Evolutionary conservation across 1,140 invertebrate genomes (phyloP).

Genomic region (Neodiprion pinetum): DNA sequence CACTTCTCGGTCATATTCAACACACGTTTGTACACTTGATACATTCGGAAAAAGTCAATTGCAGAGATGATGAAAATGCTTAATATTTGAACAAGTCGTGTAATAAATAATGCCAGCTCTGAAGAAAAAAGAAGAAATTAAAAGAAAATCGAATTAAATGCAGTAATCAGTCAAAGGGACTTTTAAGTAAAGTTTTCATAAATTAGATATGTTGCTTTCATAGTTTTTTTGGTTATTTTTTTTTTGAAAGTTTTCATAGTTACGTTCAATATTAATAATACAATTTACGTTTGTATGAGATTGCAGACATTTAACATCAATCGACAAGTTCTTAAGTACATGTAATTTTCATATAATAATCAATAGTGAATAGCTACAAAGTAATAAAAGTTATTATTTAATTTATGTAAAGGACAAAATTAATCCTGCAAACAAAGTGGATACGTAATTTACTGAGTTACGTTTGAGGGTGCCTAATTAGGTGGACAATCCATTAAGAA

Average conservation of each 20-base stretch:
- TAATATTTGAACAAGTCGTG: too few species aligned
- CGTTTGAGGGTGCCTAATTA: neutral
- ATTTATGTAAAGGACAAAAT: neutral
- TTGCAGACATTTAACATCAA: neutral
- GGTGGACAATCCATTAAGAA: neutral
- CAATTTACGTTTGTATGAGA: neutral
- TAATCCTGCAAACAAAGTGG: neutral
- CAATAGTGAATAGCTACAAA: neutral
- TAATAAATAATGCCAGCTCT: neutral
- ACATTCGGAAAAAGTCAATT: too few species aligned
- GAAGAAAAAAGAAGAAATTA: neutral
- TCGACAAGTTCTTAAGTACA: conserved; percentile 1
- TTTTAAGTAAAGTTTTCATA: neutral
- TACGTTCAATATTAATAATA: neutral
- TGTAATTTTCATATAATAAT: neutral
- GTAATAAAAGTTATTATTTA: neutral
- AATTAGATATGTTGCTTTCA: neutral
- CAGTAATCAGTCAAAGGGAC: neutral
- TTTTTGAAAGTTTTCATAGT: too few species aligned
- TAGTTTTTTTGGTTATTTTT: neutral
- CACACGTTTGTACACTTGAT: too few species aligned
- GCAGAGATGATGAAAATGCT: too few species aligned
- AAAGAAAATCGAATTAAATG: neutral
- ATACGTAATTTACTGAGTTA: neutral
- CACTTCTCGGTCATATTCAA: too few species aligned